Conservation (phyloP, 2,113 vertebrate species). For the Boleophthalmus pectinirostris region DNA sequence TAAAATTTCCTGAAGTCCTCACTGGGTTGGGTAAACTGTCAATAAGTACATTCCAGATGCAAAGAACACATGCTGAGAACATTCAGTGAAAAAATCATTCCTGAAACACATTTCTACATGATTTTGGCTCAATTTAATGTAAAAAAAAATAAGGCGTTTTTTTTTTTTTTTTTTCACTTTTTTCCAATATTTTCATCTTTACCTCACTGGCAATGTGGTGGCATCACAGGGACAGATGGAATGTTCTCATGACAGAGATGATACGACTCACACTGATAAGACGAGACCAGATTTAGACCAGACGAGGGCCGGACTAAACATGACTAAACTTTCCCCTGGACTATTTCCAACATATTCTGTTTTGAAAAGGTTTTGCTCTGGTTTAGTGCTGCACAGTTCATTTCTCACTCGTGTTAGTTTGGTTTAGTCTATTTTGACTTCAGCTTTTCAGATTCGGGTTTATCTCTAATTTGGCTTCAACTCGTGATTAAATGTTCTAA, state of each 20-base stretch:
- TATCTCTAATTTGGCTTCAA: not conserved
- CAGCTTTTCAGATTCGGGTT: not conserved
- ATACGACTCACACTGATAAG: not conserved
- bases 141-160: too few relatives aligned
- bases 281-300: not conserved
- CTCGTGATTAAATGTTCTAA: too few relatives aligned
- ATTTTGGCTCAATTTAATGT: too few relatives aligned
- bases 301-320: not conserved
- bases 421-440: not conserved
- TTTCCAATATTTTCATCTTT: too few relatives aligned
- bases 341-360: not conserved
- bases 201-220: too few relatives aligned
- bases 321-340: not conserved
- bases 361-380: not conserved
- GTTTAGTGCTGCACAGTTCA: not conserved
- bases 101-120: too few relatives aligned
- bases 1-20: too few relatives aligned
- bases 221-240: not conserved
- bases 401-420: not conserved
- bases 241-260: not conserved
- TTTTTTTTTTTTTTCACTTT: too few relatives aligned
- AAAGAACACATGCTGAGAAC: too few relatives aligned
- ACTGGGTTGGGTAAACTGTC: too few relatives aligned
- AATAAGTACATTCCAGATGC: too few relatives aligned
- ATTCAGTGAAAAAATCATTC: too few relatives aligned